These are phyloP conservation scores for Nymphalis io DNA, from an alignment of 1,140 invertebrate genomes.

Conservation along the genomic window DNA sequence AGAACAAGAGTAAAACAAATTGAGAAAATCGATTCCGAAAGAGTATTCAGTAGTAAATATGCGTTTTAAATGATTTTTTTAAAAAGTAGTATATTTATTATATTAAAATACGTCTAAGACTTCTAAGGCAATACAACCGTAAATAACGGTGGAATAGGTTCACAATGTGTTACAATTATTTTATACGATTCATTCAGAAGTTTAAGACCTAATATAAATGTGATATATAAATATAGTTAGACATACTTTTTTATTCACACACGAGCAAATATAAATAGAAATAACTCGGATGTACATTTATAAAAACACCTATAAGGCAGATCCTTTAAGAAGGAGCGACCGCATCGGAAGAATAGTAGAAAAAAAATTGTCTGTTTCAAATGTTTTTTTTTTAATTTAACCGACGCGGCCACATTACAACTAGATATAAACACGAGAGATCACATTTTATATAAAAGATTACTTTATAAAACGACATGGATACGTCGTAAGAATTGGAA, in stretches of 20 bases:
- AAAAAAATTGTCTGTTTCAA: not conserved
- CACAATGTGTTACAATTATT: constrained; percentile 28
- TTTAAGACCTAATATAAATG: constrained; percentile 41
- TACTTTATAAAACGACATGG: constrained; percentile 44
- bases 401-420: constrained; percentile 55
- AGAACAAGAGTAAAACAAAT: not conserved
- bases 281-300: constrained; percentile 69
- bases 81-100: constrained; percentile 30
- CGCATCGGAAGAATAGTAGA: constrained; percentile 43
- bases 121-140: constrained; percentile 66
- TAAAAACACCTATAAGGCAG: constrained; percentile 79
- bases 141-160: constrained; percentile 43
- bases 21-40: not conserved
- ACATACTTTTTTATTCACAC: constrained; percentile 50
- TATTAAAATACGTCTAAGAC: constrained; percentile 46
- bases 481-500: constrained; percentile 36
- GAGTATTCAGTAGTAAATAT: constrained; percentile 6
- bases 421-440: constrained; percentile 66
- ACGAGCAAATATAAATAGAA: constrained; percentile 52
- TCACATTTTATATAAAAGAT: constrained; percentile 64
- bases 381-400: constrained; percentile 2
- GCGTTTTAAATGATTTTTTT: constrained; percentile 17
- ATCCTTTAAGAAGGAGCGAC: constrained; percentile 65
- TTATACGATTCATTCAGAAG: not conserved
- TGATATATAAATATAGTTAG: constrained; percentile 62